These are phyloP conservation scores for Gymnothorax reevesii DNA, from an alignment of 2,797 vertebrate species.

Conservation along the genomic window DNA sequence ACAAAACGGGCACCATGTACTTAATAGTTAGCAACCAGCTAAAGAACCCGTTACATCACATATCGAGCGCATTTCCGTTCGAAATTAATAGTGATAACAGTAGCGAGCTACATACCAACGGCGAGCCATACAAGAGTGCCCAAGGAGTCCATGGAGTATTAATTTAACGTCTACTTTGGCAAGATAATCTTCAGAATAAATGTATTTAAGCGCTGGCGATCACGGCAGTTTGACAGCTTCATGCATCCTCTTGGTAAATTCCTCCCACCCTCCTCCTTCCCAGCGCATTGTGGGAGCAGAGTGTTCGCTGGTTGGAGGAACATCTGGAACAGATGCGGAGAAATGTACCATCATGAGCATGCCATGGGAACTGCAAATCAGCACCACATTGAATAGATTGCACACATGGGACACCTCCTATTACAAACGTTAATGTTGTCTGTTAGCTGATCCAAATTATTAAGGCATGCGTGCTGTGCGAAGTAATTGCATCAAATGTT, in stretches of 20 bases:
- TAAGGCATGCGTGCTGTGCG: not conserved
- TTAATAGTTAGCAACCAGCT: conserved; percentile 31
- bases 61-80: not conserved
- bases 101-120: conserved; percentile 64
- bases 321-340: conserved; percentile 74
- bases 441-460: not conserved
- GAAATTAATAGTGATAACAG: conserved; percentile 34
- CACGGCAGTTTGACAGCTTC: conserved; percentile 64
- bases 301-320: conserved; percentile 65
- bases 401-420: not conserved
- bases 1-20: not conserved
- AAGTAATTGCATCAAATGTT: not conserved
- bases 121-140: conserved; percentile 63
- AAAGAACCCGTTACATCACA: conserved; percentile 16
- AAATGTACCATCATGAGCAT: conserved; percentile 43
- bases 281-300: conserved; percentile 47
- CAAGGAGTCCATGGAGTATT: conserved; percentile 62
- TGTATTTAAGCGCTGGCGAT: conserved; percentile 38
- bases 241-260: conserved; percentile 67
- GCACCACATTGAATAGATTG: not conserved
- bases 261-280: conserved; percentile 65
- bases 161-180: conserved; percentile 25
- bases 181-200: conserved; percentile 51
- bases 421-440: not conserved
- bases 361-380: not conserved